Evolutionary conservation across 2,888 invertebrate genomes (phyloP).

Genomic region (Dicycla oo): DNA sequence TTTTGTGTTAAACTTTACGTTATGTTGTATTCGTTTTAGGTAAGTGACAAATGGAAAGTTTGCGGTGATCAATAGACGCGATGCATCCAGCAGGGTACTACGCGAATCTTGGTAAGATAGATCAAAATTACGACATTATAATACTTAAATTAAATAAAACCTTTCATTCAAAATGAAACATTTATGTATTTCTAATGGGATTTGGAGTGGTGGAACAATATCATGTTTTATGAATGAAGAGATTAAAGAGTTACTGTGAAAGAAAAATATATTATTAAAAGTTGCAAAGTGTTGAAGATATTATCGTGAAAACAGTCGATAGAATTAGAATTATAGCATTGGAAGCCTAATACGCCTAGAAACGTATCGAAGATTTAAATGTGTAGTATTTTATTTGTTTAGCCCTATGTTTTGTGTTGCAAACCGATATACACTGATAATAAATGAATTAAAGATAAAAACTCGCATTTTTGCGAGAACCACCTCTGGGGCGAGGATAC

Average conservation of each 20-base stretch:
- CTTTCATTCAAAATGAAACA: neutral
- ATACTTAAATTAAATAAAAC: slow-evolving; percentile 6
- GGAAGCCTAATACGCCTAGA: slow-evolving; percentile 8
- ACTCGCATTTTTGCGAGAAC: slow-evolving; percentile 26
- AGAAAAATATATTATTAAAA: neutral
- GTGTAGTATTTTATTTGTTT: neutral
- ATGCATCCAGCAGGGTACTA: slow-evolving; percentile 90
- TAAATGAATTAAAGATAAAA: slow-evolving; percentile 49
- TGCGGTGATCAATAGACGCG: slow-evolving; percentile 85
- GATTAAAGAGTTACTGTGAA: neutral
- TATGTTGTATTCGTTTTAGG: slow-evolving; percentile 82
- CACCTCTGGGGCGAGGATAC: neutral
- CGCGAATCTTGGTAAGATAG: slow-evolving; percentile 88
- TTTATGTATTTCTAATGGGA: slow-evolving; percentile 4
- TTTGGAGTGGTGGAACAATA: neutral
- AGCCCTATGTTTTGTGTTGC: slow-evolving; percentile 14
- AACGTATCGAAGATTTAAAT: slow-evolving; percentile 2
- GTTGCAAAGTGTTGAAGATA: neutral
- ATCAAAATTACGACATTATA: slow-evolving; percentile 53
- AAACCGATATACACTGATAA: slow-evolving; percentile 39
- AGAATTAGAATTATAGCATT: neutral
- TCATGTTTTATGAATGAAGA: neutral
- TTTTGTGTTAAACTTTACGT: slow-evolving; percentile 57
- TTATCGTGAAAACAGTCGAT: slow-evolving; percentile 18
- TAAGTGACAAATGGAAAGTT: slow-evolving; percentile 89